phyloP scores from a whole-genome alignment of 2,888 invertebrate species.

The Caenorhabditis sinica region DNA sequence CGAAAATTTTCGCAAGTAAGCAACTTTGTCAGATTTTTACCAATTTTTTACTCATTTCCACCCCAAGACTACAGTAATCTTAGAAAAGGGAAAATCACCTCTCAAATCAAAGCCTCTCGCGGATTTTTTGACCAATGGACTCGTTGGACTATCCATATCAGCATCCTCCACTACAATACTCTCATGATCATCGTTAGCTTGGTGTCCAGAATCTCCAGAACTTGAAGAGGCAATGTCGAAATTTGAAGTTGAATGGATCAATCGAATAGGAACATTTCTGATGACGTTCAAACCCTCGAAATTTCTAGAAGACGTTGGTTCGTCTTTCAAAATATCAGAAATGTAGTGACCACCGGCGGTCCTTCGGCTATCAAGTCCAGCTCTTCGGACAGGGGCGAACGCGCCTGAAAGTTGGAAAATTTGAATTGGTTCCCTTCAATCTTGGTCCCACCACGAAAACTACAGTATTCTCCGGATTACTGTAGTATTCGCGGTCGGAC shows the following conservation, averaged over 20 bases:
- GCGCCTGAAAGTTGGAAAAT: conserved; percentile 53
- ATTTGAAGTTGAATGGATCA: conserved; percentile 53
- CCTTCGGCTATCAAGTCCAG: background rate
- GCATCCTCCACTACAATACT: conserved; percentile 63
- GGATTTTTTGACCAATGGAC: conserved; percentile 66
- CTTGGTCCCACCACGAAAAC: background rate
- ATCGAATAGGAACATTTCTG: conserved; percentile 58
- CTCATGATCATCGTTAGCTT: conserved; percentile 57
- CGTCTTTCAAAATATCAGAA: conserved; percentile 48
- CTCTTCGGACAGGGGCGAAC: conserved; percentile 61
- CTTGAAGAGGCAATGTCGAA: conserved; percentile 57
- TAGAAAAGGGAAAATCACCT: conserved; percentile 20
- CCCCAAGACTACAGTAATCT: too few relatives aligned
- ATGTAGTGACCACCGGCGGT: conserved; percentile 35
- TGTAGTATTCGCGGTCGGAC: background rate
- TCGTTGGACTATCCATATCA: conserved; percentile 72
- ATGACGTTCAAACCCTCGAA: conserved; percentile 30
- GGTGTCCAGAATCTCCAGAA: conserved; percentile 63
- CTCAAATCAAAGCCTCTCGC: conserved; percentile 43
- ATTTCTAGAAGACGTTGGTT: conserved; percentile 1
- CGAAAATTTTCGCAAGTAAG: too few relatives aligned
- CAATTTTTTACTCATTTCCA: too few relatives aligned
- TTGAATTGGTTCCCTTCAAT: background rate
- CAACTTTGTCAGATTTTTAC: background rate
- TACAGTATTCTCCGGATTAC: too few relatives aligned